phyloP scores from a whole-genome alignment of 1,140 invertebrate species.

The Eufriesea mexicana region DNA sequence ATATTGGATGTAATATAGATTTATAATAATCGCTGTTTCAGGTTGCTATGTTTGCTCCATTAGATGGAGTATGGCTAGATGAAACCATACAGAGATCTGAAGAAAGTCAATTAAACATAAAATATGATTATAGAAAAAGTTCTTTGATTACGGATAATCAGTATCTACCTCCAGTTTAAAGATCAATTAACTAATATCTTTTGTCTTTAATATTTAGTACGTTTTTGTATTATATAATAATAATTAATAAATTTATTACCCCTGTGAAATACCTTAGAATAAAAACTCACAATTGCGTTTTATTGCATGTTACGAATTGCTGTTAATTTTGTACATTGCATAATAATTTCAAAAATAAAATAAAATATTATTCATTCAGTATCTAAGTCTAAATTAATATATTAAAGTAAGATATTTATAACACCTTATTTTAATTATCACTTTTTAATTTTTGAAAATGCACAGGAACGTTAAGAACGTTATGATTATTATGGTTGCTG shows the following conservation, averaged over 20 bases:
- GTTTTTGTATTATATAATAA: constrained; percentile 20
- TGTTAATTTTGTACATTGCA: neutral
- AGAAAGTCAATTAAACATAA: neutral
- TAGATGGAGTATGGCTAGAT: constrained; percentile 78
- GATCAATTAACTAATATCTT: neutral
- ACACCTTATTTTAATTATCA: too few relatives aligned
- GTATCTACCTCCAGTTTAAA: constrained; percentile 77
- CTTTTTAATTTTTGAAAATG: too few relatives aligned
- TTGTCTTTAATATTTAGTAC: neutral
- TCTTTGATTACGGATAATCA: constrained; percentile 72
- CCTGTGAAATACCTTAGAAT: neutral
- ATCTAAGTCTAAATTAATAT: neutral
- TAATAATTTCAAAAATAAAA: neutral
- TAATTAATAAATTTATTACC: constrained; percentile 2
- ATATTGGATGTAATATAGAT: neutral
- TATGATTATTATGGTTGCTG: too few relatives aligned
- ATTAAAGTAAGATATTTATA: neutral
- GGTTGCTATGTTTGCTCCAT: constrained; percentile 76
- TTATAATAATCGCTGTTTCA: constrained; percentile 47
- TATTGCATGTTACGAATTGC: neutral
- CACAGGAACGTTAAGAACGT: too few relatives aligned
- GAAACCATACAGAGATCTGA: constrained; percentile 23
- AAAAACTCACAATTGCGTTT: neutral
- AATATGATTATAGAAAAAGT: constrained; percentile 73
- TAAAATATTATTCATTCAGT: constrained; percentile 1